Conservation (phyloP, 2,888 invertebrate genomes). For the Acleris laterana region DNA sequence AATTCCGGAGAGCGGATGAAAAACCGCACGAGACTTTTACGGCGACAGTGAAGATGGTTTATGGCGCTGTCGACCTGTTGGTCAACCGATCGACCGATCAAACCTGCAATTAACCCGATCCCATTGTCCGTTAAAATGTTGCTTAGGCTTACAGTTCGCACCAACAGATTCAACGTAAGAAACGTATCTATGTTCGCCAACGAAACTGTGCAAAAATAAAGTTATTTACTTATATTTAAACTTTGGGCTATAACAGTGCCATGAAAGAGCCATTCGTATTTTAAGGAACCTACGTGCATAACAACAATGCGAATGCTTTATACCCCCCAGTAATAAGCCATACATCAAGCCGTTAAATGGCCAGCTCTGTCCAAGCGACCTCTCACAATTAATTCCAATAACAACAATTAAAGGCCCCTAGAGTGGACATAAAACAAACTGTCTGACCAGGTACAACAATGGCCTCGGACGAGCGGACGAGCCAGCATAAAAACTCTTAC, state of each 20-base stretch:
- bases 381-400: slow-evolving; percentile 60
- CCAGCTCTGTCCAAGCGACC: slow-evolving; percentile 46
- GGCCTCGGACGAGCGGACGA: slow-evolving; percentile 56
- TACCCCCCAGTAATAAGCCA: slow-evolving; percentile 47
- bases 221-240: too few relatives aligned
- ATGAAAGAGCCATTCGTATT: neutral
- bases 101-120: slow-evolving; percentile 64
- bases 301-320: slow-evolving; percentile 46
- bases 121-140: slow-evolving; percentile 46
- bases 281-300: neutral
- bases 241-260: too few relatives aligned
- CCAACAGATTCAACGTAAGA: neutral
- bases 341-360: slow-evolving; percentile 35
- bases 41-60: slow-evolving; percentile 72
- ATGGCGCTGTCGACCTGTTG: slow-evolving; percentile 56
- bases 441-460: slow-evolving; percentile 66
- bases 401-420: slow-evolving; percentile 66
- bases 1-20: slow-evolving; percentile 70
- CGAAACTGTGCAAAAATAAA: too few relatives aligned
- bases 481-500: slow-evolving; percentile 72
- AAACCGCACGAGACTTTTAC: slow-evolving; percentile 79
- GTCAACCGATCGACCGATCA: slow-evolving; percentile 65
- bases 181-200: neutral
- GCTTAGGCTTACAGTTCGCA: slow-evolving; percentile 11
- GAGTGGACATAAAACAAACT: slow-evolving; percentile 74